Conservation (phyloP, 2,113 vertebrate species). For the Nerophis lumbriciformis region DNA sequence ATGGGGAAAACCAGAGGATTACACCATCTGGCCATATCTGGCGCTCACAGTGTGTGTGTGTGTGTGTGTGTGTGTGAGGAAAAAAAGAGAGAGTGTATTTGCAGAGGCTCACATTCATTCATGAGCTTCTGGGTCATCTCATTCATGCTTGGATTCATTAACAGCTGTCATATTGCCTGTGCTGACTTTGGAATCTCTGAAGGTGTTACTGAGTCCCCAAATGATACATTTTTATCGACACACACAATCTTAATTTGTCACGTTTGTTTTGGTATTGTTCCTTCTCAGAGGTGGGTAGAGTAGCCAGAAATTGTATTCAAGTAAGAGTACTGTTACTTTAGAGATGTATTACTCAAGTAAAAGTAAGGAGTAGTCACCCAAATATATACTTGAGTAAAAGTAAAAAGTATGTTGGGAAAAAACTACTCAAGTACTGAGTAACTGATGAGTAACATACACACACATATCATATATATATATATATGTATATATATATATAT, state of each 20-base stretch:
- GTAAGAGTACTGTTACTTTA: too few species aligned
- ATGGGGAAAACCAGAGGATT: constrained; percentile 57
- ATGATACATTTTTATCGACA: background rate
- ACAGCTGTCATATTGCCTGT: constrained; percentile 13
- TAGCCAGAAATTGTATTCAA: too few species aligned
- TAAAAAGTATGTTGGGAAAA: too few species aligned
- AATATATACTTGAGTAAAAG: too few species aligned
- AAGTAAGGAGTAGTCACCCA: too few species aligned
- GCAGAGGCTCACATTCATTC: constrained; percentile 25
- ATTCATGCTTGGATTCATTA: constrained; percentile 40
- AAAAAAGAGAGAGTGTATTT: background rate
- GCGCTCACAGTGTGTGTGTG: background rate
- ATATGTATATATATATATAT: too few species aligned
- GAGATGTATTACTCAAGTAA: too few species aligned
- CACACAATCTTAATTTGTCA: too few species aligned
- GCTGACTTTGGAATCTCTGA: constrained; percentile 6
- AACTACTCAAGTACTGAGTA: too few species aligned
- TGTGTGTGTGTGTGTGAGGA: constrained; percentile 4
- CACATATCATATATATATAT: too few species aligned
- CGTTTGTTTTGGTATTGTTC: background rate
- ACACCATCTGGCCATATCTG: constrained; percentile 60
- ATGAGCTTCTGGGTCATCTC: constrained; percentile 18
- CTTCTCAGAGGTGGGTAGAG: too few species aligned
- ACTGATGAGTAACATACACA: too few species aligned
- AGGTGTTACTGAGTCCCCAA: constrained; percentile 28